Conservation (phyloP, 2,113 vertebrate genomes). For the Phycodurus eques region DNA sequence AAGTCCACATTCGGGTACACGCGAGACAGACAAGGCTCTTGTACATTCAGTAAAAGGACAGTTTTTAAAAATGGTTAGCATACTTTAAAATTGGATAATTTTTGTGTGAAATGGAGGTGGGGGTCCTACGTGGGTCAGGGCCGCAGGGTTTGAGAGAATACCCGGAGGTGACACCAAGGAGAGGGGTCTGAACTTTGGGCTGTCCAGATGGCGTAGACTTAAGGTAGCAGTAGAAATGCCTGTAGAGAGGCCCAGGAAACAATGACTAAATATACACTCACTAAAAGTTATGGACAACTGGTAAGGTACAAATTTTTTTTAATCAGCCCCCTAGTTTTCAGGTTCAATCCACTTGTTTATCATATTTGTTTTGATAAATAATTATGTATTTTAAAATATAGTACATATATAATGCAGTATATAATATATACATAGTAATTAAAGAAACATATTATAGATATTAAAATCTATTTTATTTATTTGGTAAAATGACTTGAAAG, state of each 20-base stretch:
- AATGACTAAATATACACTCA: not conserved
- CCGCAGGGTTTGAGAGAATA: constrained; percentile 54
- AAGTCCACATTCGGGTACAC: constrained; percentile 58
- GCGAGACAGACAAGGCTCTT: constrained; percentile 36
- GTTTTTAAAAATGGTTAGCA: no score
- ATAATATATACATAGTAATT: no score
- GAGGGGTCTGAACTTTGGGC: not conserved
- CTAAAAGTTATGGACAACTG: not conserved
- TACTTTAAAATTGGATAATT: not conserved
- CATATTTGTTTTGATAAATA: no score
- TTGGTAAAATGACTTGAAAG: no score
- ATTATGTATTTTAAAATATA: no score
- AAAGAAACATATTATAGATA: no score
- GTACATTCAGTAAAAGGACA: not conserved
- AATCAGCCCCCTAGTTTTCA: no score
- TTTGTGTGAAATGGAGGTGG: not conserved
- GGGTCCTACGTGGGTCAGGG: not conserved
- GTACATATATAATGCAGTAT: no score
- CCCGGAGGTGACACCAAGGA: constrained; percentile 58
- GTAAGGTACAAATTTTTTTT: no score
- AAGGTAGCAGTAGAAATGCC: constrained; percentile 59
- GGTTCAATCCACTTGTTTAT: no score
- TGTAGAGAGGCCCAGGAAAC: constrained; percentile 5
- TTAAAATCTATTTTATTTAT: no score
- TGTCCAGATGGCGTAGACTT: constrained; percentile 37